These are phyloP conservation scores for Numida meleagris DNA, from an alignment of 2,113 vertebrate species.

Conservation along the genomic window DNA sequence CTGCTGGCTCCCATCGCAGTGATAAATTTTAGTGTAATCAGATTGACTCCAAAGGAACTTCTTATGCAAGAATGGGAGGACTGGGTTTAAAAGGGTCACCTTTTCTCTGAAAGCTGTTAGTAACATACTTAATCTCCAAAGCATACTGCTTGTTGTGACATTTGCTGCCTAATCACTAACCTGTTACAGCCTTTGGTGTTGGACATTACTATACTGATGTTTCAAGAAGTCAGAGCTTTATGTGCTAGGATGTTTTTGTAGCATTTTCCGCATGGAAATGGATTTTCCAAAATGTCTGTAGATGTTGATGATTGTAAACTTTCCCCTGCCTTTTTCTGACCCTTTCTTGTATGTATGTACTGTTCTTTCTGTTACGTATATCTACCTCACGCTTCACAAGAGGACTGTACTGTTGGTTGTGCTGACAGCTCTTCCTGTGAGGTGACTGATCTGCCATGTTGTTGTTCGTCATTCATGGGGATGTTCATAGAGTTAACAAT, in stretches of 20 bases:
- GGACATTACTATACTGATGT: conserved; percentile 15
- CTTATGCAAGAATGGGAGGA: conserved; percentile 15
- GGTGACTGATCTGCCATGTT: conserved; percentile 56
- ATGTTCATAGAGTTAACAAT: conserved; percentile 63
- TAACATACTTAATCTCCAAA: conserved; percentile 18
- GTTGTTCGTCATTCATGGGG: conserved; percentile 64
- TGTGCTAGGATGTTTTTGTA: conserved; percentile 45
- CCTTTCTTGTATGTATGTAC: conserved; percentile 41
- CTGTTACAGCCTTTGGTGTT: conserved; percentile 27
- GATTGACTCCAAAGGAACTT: background rate
- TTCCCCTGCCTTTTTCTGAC: conserved; percentile 35
- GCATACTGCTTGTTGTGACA: background rate
- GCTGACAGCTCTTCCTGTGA: conserved; percentile 68
- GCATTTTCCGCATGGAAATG: conserved; percentile 49
- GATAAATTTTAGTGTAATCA: background rate
- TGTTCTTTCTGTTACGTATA: conserved; percentile 74
- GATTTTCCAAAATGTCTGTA: conserved; percentile 56
- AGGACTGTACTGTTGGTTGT: conserved; percentile 75
- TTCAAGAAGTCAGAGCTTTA: conserved; percentile 37
- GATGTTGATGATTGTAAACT: conserved; percentile 78
- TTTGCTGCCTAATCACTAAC: background rate
- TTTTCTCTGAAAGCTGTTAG: conserved; percentile 30
- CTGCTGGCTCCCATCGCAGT: background rate
- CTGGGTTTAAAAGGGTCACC: conserved; percentile 38
- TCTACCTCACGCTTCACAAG: conserved; percentile 92